phyloP scores from a whole-genome alignment of 2,888 invertebrate genomes.

The Vesta saturnalis region DNA sequence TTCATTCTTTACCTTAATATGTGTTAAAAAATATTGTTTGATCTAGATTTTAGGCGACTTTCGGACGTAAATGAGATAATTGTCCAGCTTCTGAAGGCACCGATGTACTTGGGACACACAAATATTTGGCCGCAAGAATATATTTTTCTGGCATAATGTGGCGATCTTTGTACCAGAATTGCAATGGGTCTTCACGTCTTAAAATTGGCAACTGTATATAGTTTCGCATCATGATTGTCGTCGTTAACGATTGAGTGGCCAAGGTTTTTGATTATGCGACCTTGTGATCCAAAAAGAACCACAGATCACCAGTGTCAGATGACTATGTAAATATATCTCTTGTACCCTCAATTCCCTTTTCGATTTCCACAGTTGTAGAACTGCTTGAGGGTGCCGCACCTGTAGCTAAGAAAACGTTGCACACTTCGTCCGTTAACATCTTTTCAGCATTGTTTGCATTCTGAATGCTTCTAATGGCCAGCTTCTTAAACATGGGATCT shows the following conservation, averaged over 20 bases:
- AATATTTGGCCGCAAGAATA: constrained; percentile 40
- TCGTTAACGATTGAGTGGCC: constrained; percentile 23
- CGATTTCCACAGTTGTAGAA: too few relatives aligned
- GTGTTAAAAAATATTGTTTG: constrained; percentile 40
- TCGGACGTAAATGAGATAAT: constrained; percentile 42
- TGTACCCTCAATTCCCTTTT: too few relatives aligned
- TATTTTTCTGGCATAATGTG: constrained; percentile 40
- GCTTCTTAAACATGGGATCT: not conserved
- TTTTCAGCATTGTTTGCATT: not conserved
- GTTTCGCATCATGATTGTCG: constrained; percentile 27
- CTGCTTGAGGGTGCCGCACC: too few relatives aligned
- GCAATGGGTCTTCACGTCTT: constrained; percentile 35
- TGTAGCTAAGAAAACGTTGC: not conserved
- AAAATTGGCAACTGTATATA: constrained; percentile 35
- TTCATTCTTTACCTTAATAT: too few relatives aligned
- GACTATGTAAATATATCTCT: too few relatives aligned
- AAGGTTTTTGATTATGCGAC: constrained; percentile 16
- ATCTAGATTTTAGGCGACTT: constrained; percentile 39
- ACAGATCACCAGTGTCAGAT: constrained; percentile 17
- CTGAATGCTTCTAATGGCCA: not conserved
- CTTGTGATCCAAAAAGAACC: constrained; percentile 33
- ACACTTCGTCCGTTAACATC: not conserved
- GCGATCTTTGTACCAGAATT: constrained; percentile 42
- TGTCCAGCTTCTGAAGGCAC: constrained; percentile 46
- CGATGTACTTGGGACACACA: constrained; percentile 43